Conservation (phyloP, 2,113 vertebrate genomes). For the Trinectes maculatus region DNA sequence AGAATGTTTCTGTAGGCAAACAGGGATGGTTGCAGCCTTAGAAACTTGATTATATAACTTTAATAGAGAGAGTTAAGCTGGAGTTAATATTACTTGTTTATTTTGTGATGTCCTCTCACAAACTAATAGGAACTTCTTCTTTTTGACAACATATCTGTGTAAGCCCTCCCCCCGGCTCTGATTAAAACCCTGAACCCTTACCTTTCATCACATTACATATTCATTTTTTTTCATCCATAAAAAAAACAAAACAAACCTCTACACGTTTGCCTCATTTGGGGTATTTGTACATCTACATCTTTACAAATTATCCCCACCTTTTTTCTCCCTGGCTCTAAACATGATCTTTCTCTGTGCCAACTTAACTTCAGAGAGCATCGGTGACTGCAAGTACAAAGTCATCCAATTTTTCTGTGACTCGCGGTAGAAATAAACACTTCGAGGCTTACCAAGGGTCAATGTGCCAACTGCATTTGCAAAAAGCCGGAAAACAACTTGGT, state of each 20-base stretch:
- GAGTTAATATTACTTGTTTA: slow-evolving; percentile 19
- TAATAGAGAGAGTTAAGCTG: slow-evolving; percentile 36
- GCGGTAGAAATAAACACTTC: background rate
- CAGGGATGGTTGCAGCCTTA: too few relatives aligned
- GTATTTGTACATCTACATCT: background rate
- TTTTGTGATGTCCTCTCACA: slow-evolving; percentile 7
- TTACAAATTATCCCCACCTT: background rate
- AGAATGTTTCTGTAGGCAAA: slow-evolving; percentile 18
- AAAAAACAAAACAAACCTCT: background rate
- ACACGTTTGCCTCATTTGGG: background rate
- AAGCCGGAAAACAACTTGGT: background rate
- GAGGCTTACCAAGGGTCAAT: background rate
- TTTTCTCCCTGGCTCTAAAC: background rate
- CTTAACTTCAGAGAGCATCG: background rate
- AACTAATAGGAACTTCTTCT: slow-evolving; percentile 4
- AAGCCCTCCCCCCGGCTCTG: background rate
- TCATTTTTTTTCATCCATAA: background rate
- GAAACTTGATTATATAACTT: slow-evolving; percentile 43
- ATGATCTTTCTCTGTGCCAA: background rate
- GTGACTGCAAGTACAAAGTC: slow-evolving; percentile 14
- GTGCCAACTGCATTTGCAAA: background rate
- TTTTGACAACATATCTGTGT: background rate
- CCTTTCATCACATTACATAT: background rate
- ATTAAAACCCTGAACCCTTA: background rate
- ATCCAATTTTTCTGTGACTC: background rate